Percentiles rank a stretch among this genome's conserved stretches.
These are phyloP conservation scores for Circaetus cinerascens DNA, from an alignment of 2,113 vertebrate species.

Conservation along the genomic window DNA sequence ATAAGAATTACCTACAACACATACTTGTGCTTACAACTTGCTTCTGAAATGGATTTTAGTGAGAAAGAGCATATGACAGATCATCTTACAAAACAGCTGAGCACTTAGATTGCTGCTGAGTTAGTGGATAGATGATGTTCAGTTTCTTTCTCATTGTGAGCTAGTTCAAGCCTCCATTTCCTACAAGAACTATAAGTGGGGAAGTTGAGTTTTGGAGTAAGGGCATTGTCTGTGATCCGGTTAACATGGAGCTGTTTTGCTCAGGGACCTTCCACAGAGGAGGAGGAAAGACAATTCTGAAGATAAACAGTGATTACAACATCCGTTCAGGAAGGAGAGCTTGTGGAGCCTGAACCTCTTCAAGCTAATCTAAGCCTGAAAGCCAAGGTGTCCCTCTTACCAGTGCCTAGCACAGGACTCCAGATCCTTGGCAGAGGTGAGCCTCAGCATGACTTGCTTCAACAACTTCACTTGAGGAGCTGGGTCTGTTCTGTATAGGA, in stretches of 20 bases:
- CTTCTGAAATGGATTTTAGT: not conserved
- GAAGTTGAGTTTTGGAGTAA: not conserved
- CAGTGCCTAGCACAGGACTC: not conserved
- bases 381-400: not conserved
- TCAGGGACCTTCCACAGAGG: not conserved
- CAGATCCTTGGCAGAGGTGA: not conserved
- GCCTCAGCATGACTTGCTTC: not conserved
- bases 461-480: not conserved
- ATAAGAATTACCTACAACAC: not conserved
- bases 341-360: not conserved
- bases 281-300: not conserved
- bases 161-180: not conserved
- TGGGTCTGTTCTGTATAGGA: not conserved
- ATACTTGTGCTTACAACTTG: not conserved
- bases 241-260: not conserved
- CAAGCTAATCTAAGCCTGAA: not conserved
- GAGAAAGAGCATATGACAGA: not conserved
- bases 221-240: not conserved
- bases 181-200: not conserved
- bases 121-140: not conserved
- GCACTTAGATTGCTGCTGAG: not conserved
- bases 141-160: not conserved
- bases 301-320: not conserved
- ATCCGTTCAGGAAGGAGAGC: not conserved
- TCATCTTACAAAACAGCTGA: not conserved